phyloP scores from a whole-genome alignment of 2,888 invertebrate species.

The Sisyra nigra region DNA sequence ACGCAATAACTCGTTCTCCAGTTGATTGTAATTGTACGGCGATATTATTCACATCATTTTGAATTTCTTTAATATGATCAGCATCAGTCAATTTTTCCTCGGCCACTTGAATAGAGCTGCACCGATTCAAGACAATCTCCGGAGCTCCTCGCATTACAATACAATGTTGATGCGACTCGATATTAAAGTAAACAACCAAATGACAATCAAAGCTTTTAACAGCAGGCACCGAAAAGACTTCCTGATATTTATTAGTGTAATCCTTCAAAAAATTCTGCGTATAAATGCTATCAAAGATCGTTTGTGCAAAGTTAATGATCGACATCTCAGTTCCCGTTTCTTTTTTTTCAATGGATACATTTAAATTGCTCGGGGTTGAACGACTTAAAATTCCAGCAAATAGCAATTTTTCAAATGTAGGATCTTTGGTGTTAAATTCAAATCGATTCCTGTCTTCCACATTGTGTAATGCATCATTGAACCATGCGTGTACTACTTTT shows the following conservation, averaged over 20 bases:
- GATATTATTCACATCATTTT: background rate
- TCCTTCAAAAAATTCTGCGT: too few relatives aligned
- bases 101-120: conserved; percentile 28
- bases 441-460: conserved; percentile 98
- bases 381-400: conserved; percentile 86
- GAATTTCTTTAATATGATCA: background rate
- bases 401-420: conserved; percentile 48
- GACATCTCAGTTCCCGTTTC: conserved; percentile 92
- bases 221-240: conserved; percentile 39
- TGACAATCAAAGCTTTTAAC: too few relatives aligned
- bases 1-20: conserved; percentile 36
- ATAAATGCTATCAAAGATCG: too few relatives aligned
- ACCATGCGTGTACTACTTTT: conserved; percentile 64
- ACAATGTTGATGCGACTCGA: conserved; percentile 15
- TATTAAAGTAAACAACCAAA: too few relatives aligned
- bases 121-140: conserved; percentile 44
- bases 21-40: too few relatives aligned
- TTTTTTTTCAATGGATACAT: conserved; percentile 79
- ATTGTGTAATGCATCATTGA: conserved; percentile 63
- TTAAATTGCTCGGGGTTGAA: conserved; percentile 94
- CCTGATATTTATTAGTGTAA: too few relatives aligned
- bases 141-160: conserved; percentile 46
- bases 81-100: background rate
- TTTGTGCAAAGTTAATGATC: too few relatives aligned
- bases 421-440: conserved; percentile 79